Conservation (phyloP, 2,888 invertebrate species). For the Lissocephala sabroskyi region DNA sequence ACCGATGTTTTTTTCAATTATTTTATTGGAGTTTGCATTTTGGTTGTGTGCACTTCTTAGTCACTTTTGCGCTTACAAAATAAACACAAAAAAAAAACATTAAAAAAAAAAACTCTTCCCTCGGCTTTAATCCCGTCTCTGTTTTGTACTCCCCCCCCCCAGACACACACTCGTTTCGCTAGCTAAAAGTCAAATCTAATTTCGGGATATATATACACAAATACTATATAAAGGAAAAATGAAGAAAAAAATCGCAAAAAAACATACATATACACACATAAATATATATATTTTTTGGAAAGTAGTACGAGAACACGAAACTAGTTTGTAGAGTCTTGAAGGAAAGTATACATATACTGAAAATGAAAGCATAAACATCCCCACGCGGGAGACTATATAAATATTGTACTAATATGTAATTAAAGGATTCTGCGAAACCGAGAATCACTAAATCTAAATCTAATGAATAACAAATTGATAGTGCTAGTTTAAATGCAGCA, state of each 20-base stretch:
- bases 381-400: slow-evolving; percentile 34
- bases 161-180: slow-evolving; percentile 7
- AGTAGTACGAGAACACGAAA: slow-evolving; percentile 12
- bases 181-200: slow-evolving; percentile 27
- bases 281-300: slow-evolving; percentile 1
- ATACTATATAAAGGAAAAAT: too few relatives aligned
- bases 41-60: slow-evolving; percentile 42
- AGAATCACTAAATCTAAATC: slow-evolving; percentile 23
- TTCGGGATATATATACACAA: slow-evolving; percentile 18
- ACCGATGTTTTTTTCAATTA: too few relatives aligned
- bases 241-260: too few relatives aligned
- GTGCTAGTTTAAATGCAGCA: slow-evolving; percentile 56
- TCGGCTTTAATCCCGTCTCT: not conserved
- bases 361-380: slow-evolving; percentile 31
- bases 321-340: slow-evolving; percentile 33
- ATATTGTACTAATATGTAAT: slow-evolving; percentile 50
- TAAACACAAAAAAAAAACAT: slow-evolving; percentile 21
- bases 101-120: not conserved
- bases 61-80: slow-evolving; percentile 51
- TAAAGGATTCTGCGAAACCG: slow-evolving; percentile 27
- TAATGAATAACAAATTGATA: slow-evolving; percentile 37
- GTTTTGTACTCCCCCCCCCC: too few relatives aligned
- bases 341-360: slow-evolving; percentile 25
- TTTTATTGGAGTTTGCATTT: too few relatives aligned
- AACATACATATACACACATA: slow-evolving; percentile 1